A percentile compares a stretch with the other conserved stretches of the same genome.
These are phyloP conservation scores for Pseudomyrmex cubaensis DNA, from an alignment of 1,140 invertebrate species.

Conservation along the genomic window DNA sequence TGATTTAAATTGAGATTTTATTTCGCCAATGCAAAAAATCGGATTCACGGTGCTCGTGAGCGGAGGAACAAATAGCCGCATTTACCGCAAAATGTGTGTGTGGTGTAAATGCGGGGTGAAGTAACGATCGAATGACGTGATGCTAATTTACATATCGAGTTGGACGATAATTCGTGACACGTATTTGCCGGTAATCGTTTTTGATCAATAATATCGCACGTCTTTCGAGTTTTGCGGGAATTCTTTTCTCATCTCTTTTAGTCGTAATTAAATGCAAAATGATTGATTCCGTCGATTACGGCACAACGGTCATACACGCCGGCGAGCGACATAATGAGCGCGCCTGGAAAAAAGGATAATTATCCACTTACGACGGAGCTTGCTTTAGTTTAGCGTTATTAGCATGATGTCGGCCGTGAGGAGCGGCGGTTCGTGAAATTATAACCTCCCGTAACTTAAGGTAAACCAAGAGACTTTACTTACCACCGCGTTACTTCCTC, in stretches of 20 bases:
- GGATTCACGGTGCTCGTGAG: background rate
- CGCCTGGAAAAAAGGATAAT: constrained; percentile 75
- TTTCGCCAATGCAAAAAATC: too few relatives aligned
- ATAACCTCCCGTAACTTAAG: constrained; percentile 54
- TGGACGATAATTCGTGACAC: constrained; percentile 43
- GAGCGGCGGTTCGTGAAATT: constrained; percentile 61
- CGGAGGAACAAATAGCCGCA: background rate
- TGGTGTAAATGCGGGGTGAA: constrained; percentile 14
- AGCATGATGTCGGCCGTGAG: constrained; percentile 51
- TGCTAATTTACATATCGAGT: constrained; percentile 40
- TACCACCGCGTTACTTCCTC: constrained; percentile 42
- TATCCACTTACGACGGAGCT: constrained; percentile 76
- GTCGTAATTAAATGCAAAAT: constrained; percentile 73
- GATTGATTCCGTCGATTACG: constrained; percentile 60
- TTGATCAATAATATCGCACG: constrained; percentile 54
- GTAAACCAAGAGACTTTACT: constrained; percentile 57
- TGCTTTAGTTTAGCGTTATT: constrained; percentile 72
- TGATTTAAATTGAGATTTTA: too few relatives aligned
- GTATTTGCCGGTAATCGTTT: constrained; percentile 44
- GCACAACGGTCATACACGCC: constrained; percentile 9
- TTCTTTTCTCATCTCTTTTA: constrained; percentile 9
- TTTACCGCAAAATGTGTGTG: constrained; percentile 31
- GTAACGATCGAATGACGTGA: constrained; percentile 17
- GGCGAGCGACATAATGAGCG: constrained; percentile 75
- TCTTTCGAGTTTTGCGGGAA: constrained; percentile 48